Evolutionary conservation across 2,888 invertebrate species (phyloP).

Genomic region (Lithophane socia): DNA sequence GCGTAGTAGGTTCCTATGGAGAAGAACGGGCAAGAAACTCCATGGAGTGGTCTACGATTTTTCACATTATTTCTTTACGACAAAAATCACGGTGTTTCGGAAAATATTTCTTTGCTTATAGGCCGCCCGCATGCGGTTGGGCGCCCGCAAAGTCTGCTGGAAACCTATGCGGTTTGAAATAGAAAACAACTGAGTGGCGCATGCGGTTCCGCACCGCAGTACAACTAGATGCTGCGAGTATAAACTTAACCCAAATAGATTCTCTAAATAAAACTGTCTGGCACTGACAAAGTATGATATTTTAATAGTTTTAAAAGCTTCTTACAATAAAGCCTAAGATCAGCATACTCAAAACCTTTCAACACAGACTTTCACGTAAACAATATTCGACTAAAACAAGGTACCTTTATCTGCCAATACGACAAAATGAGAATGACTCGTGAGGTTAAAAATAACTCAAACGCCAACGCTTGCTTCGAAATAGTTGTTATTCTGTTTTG

Average conservation of each 20-base stretch:
- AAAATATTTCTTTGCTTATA: background rate
- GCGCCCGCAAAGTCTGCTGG: background rate
- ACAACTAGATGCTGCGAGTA: background rate
- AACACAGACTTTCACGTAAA: conserved; percentile 25
- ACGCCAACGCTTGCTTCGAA: conserved; percentile 47
- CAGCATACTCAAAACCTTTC: background rate
- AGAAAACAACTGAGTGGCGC: background rate
- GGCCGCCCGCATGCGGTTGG: background rate
- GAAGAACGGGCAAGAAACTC: too few species aligned
- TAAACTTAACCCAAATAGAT: background rate
- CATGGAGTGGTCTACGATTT: background rate
- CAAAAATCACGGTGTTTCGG: background rate
- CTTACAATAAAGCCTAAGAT: background rate
- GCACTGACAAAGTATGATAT: background rate
- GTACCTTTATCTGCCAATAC: conserved; percentile 22
- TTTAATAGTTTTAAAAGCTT: background rate
- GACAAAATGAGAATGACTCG: conserved; percentile 48
- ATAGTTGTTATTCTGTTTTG: conserved; percentile 44
- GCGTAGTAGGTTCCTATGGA: too few species aligned
- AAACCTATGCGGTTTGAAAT: background rate
- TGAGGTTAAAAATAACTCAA: conserved; percentile 36
- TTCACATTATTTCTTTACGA: background rate
- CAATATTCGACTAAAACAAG: background rate
- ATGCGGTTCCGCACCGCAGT: background rate
- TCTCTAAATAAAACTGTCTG: background rate